These are phyloP conservation scores for Notarius lentiginosus DNA, from an alignment of 2,113 vertebrate species.

Conservation along the genomic window DNA sequence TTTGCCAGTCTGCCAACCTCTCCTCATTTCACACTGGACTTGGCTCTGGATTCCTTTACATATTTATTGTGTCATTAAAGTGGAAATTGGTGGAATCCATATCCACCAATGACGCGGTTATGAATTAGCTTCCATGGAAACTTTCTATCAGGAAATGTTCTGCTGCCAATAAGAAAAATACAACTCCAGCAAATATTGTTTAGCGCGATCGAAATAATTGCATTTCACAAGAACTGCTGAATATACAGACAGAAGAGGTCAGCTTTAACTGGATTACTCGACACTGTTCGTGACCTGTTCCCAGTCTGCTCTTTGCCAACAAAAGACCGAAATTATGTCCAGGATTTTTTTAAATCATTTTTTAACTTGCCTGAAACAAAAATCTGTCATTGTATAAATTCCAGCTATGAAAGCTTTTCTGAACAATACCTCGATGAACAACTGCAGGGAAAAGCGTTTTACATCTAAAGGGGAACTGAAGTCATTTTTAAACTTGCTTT, in stretches of 20 bases:
- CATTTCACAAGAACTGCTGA: slow-evolving; percentile 1
- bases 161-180: background rate
- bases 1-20: background rate
- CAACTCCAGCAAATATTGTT: slow-evolving; percentile 5
- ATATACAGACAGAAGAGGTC: background rate
- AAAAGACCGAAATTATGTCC: background rate
- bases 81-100: background rate
- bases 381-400: background rate
- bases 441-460: background rate
- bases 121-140: background rate
- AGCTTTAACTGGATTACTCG: background rate
- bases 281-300: background rate
- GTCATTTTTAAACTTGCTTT: no score
- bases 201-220: background rate
- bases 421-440: background rate
- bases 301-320: background rate
- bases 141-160: background rate
- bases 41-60: background rate
- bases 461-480: background rate
- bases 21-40: background rate
- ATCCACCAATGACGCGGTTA: background rate
- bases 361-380: background rate
- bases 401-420: background rate
- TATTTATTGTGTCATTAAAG: background rate
- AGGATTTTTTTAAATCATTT: background rate